These are phyloP conservation scores for Halictus rubicundus DNA, from an alignment of 1,140 invertebrate genomes.

Conservation along the genomic window DNA sequence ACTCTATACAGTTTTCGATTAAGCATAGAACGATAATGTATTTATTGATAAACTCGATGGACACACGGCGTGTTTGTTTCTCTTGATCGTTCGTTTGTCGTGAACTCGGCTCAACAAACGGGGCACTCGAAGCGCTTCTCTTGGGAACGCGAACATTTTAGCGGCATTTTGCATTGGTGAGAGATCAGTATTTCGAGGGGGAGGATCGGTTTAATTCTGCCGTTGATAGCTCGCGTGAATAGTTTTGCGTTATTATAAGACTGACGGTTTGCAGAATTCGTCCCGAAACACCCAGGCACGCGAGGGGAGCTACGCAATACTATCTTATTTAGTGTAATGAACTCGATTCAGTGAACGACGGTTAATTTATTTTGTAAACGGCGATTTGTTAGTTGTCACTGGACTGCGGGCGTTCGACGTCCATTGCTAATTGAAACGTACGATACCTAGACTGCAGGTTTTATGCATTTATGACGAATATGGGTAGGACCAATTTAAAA, in stretches of 20 bases:
- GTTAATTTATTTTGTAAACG: slow-evolving; percentile 26
- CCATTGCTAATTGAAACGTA: too few species aligned
- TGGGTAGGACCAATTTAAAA: too few species aligned
- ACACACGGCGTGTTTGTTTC: slow-evolving; percentile 1
- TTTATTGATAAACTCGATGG: slow-evolving; percentile 29
- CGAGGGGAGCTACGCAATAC: not conserved
- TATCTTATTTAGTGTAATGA: not conserved
- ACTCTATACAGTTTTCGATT: slow-evolving; percentile 19
- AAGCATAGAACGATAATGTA: slow-evolving; percentile 17
- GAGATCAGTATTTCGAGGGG: slow-evolving; percentile 24
- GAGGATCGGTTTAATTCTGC: slow-evolving; percentile 1
- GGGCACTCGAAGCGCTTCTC: slow-evolving; percentile 2
- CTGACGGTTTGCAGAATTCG: slow-evolving; percentile 40
- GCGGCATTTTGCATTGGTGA: not conserved
- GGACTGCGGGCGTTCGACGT: not conserved
- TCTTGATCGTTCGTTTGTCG: not conserved
- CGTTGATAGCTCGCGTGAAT: slow-evolving; percentile 11
- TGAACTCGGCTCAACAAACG: not conserved
- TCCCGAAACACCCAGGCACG: not conserved
- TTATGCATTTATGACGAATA: too few species aligned
- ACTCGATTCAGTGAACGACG: not conserved
- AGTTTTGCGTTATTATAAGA: slow-evolving; percentile 38
- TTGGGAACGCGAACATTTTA: not conserved
- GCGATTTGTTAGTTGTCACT: slow-evolving; percentile 5
- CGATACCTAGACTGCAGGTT: too few species aligned